phyloP scores from a whole-genome alignment of 2,113 vertebrate genomes.

The Nymphicus hollandicus region DNA sequence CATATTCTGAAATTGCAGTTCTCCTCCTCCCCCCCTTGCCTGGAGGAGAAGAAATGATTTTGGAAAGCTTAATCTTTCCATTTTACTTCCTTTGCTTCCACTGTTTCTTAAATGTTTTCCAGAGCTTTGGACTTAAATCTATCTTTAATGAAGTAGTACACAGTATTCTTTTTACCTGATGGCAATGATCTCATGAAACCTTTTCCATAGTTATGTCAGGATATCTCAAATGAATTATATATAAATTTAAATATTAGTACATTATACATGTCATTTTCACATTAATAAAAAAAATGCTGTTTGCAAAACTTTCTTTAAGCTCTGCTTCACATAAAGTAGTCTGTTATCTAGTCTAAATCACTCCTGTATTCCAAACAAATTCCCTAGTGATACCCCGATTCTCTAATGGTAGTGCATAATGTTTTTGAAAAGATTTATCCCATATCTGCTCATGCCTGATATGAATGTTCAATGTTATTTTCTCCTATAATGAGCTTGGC shows the following conservation, averaged over 20 bases:
- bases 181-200: not conserved
- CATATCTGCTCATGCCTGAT: not conserved
- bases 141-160: not conserved
- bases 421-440: not conserved
- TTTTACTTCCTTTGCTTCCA: not conserved
- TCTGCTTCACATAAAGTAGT: not conserved
- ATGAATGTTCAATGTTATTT: not conserved
- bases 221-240: not conserved
- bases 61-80: not conserved
- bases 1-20: not conserved
- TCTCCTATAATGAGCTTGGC: not conserved
- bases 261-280: not conserved
- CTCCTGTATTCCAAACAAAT: not conserved
- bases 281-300: not conserved
- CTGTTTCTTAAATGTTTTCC: not conserved
- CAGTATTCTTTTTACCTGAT: not conserved
- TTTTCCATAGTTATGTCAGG: not conserved
- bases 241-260: not conserved
- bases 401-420: not conserved
- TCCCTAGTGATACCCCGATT: not conserved
- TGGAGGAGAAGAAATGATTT: not conserved
- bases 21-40: fast-evolving
- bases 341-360: not conserved
- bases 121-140: not conserved
- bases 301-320: not conserved